Conservation (phyloP, 2,888 invertebrate species). For the Hyles lineata region DNA sequence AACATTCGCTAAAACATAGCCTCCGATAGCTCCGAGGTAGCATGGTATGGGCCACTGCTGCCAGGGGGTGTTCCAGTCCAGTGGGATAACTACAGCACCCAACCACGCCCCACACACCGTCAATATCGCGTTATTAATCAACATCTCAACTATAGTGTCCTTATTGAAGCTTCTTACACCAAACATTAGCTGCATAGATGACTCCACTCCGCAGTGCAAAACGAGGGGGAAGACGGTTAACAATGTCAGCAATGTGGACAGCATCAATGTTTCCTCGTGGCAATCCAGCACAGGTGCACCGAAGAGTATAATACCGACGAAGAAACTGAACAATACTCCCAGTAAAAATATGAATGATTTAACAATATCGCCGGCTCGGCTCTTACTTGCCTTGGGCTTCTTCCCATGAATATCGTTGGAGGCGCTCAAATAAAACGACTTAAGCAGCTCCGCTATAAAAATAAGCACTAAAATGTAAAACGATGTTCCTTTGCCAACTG, state of each 20-base stretch:
- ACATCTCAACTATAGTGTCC: constrained; percentile 82
- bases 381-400: constrained; percentile 69
- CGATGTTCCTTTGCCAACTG: constrained; percentile 84
- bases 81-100: constrained; percentile 93
- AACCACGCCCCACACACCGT: constrained; percentile 92
- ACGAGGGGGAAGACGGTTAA: constrained; percentile 87
- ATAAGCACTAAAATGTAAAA: constrained; percentile 73
- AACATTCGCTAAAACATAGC: constrained; percentile 85
- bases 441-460: constrained; percentile 83
- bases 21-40: constrained; percentile 87
- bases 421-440: constrained; percentile 75
- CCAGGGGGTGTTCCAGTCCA: constrained; percentile 97
- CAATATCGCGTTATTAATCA: constrained; percentile 83
- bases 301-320: constrained; percentile 86
- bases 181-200: constrained; percentile 81
- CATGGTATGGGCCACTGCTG: constrained; percentile 92
- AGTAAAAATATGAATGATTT: constrained; percentile 78
- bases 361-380: constrained; percentile 75
- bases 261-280: constrained; percentile 88
- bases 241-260: constrained; percentile 85
- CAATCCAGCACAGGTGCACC: constrained; percentile 87
- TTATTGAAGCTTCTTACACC: constrained; percentile 79
- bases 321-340: constrained; percentile 81
- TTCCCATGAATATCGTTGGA: constrained; percentile 67
- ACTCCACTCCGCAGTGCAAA: constrained; percentile 86